Evolutionary conservation across 2,113 vertebrate genomes (phyloP), one percentile per base, ranked within the genome.

Genomic region (Opisthocomus hoazin): DNA sequence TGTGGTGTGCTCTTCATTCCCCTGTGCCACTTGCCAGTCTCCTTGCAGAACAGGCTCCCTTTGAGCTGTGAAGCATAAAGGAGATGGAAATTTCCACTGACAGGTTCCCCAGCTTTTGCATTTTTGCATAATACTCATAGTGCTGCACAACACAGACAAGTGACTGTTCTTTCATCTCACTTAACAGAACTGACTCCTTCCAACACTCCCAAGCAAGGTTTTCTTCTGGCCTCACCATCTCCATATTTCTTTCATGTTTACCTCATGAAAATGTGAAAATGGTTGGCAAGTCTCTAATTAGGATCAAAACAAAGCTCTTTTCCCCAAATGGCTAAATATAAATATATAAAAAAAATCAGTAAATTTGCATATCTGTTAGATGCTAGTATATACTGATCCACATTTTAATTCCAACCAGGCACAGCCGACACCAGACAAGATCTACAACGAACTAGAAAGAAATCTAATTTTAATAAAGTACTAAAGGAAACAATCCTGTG

Each of bases 1-100:
- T 50, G 51, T 22, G 41, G 71, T 22, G 51, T n/a, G 60, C 22
- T 43, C 34, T 30, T 56, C 54, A 51, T 34, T 89, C 84, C 94
- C 87, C 50, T 51, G 17, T 23, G 65, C 37, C 81, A 58, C 70
- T 82, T 86, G 60, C 64, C 43, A 17, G 34, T 70, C 68, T 90
- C 84, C 80, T 71, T 76, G 60, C 50, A 89, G 69, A 58, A 91
- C 0, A 51, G 34, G 48, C 22, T 92, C 83, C 76, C 51, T 78
- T 65, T 69, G 75, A 96, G 91, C 86, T 54, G 10, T 14, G 30
- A 92, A 60, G 18, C 56, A 83, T 6, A 76, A 95, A 89, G 37
- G 68, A 84, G 90, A 92, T 57, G 90, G 92, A 96, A 96, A 93
- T 88, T 96, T 95, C 84, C 88, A 95, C 81, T 46, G 63, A 90